Evolutionary conservation across 2,888 invertebrate genomes (phyloP).

Genomic region (Gastrophysa polygoni): DNA sequence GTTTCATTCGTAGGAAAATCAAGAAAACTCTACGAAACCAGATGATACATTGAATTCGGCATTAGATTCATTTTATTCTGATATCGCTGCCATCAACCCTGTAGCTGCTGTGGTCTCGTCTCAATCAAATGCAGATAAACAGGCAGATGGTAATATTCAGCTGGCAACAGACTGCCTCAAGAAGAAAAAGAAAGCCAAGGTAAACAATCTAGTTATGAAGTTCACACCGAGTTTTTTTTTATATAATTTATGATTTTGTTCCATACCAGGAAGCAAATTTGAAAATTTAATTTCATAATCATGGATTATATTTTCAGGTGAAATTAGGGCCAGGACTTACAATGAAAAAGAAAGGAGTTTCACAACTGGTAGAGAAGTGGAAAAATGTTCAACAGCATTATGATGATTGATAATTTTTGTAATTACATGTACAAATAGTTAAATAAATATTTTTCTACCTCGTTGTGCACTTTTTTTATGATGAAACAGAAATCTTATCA

Average conservation of each 20-base stretch:
- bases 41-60: conserved; percentile 47
- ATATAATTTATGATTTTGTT: too few relatives aligned
- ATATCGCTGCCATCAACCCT: conserved; percentile 61
- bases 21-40: neutral
- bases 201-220: too few relatives aligned
- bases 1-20: conserved; percentile 11
- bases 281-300: too few relatives aligned
- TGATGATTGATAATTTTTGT: conserved; percentile 23
- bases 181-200: conserved; percentile 59
- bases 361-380: conserved; percentile 74
- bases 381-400: conserved; percentile 64
- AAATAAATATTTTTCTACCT: conserved; percentile 9
- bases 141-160: conserved; percentile 24
- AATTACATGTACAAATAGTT: conserved; percentile 4
- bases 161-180: conserved; percentile 44
- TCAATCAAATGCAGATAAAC: conserved; percentile 9
- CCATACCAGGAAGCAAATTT: too few relatives aligned
- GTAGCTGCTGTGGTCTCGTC: conserved; percentile 31
- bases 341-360: conserved; percentile 73
- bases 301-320: conserved; percentile 56
- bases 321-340: conserved; percentile 65
- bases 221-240: too few relatives aligned
- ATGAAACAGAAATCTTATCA: too few relatives aligned
- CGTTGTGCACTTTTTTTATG: neutral
- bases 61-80: conserved; percentile 66